A percentile compares a stretch with the other conserved stretches of the same genome.
phyloP scores from a whole-genome alignment of 2,888 invertebrate species.

The Hirtodrosophila histrioides region DNA sequence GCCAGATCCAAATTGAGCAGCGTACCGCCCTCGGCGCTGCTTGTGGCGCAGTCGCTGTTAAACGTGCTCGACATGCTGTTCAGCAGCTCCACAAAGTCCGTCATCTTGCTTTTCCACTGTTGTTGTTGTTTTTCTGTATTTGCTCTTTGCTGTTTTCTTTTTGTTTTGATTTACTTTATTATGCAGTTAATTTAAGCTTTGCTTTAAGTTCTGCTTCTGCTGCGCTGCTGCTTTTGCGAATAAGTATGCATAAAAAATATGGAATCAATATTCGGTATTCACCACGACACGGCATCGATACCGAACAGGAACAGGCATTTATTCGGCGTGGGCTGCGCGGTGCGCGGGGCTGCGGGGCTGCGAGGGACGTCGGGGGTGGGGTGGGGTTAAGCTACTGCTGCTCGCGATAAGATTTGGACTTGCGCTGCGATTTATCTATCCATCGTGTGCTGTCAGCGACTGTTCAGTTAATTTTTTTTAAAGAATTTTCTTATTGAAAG shows the following conservation, averaged over 20 bases:
- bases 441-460: background rate
- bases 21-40: conserved; percentile 76
- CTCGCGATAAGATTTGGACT: conserved; percentile 42
- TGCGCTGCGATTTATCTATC: conserved; percentile 29
- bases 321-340: background rate
- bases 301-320: background rate
- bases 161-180: conserved; percentile 18
- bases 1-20: conserved; percentile 80
- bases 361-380: background rate
- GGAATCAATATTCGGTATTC: conserved; percentile 46
- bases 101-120: conserved; percentile 62
- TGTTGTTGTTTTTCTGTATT: conserved; percentile 8
- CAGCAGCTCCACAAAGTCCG: conserved; percentile 81
- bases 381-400: conserved; percentile 17
- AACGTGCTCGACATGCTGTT: conserved; percentile 83
- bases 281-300: conserved; percentile 44
- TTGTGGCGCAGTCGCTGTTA: conserved; percentile 80
- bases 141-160: conserved; percentile 8
- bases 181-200: conserved; percentile 35
- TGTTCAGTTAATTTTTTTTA: conserved; percentile 8
- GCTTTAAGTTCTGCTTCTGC: conserved; percentile 29
- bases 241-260: conserved; percentile 26
- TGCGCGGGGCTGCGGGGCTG: background rate
- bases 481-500: conserved; percentile 36
- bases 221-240: conserved; percentile 31